Percentiles rank a stretch among this genome's conserved stretches.
Evolutionary conservation across 2,888 invertebrate genomes (phyloP).

Genomic region (Pecten maximus): DNA sequence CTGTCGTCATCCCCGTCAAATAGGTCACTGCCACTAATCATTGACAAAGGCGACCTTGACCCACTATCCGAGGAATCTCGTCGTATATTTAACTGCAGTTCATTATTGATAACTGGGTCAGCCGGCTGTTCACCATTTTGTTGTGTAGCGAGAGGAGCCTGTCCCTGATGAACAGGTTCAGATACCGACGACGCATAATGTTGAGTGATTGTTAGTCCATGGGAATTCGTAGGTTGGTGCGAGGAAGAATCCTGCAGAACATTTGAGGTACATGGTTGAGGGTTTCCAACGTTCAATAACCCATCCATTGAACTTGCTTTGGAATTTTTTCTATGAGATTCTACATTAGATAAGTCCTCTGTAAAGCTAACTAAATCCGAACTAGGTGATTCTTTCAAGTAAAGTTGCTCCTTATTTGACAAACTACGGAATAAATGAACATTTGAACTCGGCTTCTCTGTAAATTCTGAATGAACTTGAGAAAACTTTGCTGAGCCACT

Average conservation of each 20-base stretch:
- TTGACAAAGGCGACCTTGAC: slow-evolving; percentile 80
- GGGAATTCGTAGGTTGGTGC: background rate
- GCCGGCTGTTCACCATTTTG: background rate
- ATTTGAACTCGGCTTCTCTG: slow-evolving; percentile 17
- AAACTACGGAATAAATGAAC: slow-evolving; percentile 25
- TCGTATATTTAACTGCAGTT: background rate
- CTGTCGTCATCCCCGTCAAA: slow-evolving; percentile 60
- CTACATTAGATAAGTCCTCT: background rate
- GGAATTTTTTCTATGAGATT: slow-evolving; percentile 19
- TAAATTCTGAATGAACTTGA: slow-evolving; percentile 7
- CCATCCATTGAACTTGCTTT: slow-evolving; percentile 1
- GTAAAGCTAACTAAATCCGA: background rate
- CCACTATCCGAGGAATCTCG: slow-evolving; percentile 42
- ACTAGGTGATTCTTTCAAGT: background rate
- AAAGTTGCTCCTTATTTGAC: background rate
- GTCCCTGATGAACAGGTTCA: background rate
- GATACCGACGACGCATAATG: background rate
- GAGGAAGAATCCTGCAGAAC: background rate
- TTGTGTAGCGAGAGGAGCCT: background rate
- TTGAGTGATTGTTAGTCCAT: background rate
- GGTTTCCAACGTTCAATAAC: background rate
- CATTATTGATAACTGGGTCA: background rate
- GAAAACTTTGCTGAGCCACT: slow-evolving; percentile 50
- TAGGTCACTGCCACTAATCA: slow-evolving; percentile 63
- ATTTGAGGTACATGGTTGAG: slow-evolving; percentile 13